Conservation (phyloP, 92 coral and sea anemone species). For the Nematostella vectensis region DNA sequence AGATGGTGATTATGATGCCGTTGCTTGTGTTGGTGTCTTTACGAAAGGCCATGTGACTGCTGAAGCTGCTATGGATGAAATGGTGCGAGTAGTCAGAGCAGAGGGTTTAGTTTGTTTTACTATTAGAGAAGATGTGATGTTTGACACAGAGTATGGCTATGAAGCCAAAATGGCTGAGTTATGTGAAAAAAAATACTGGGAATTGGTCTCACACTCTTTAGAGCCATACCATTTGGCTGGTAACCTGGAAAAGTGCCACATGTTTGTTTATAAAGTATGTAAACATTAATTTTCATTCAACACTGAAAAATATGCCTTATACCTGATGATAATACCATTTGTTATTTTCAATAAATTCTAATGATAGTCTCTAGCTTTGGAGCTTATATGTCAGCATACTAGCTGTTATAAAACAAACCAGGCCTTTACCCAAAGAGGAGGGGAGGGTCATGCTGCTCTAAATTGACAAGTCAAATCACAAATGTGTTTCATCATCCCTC, state of each 20-base stretch:
- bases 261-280: conserved; percentile 71
- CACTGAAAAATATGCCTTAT: too few relatives aligned
- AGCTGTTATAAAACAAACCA: too few relatives aligned
- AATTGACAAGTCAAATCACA: too few relatives aligned
- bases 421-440: too few relatives aligned
- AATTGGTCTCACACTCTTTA: conserved; percentile 39
- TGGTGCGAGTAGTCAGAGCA: conserved; percentile 78
- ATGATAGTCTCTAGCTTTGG: too few relatives aligned
- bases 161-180: conserved; percentile 68
- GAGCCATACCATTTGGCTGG: conserved; percentile 61
- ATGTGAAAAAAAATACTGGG: conserved; percentile 54
- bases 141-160: conserved; percentile 59
- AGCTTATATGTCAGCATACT: too few relatives aligned
- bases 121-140: conserved; percentile 68
- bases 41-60: conserved; percentile 69
- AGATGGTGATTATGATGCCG: conserved; percentile 65
- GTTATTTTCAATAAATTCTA: too few relatives aligned
- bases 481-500: too few relatives aligned
- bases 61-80: conserved; percentile 92
- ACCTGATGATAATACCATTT: too few relatives aligned
- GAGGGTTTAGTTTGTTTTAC: conserved; percentile 87
- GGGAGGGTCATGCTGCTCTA: too few relatives aligned
- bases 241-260: conserved; percentile 42
- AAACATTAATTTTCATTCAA: too few relatives aligned
- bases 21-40: conserved; percentile 76